phyloP scores from a whole-genome alignment of 2,113 vertebrate species.

The Motacilla tschutschensis region DNA sequence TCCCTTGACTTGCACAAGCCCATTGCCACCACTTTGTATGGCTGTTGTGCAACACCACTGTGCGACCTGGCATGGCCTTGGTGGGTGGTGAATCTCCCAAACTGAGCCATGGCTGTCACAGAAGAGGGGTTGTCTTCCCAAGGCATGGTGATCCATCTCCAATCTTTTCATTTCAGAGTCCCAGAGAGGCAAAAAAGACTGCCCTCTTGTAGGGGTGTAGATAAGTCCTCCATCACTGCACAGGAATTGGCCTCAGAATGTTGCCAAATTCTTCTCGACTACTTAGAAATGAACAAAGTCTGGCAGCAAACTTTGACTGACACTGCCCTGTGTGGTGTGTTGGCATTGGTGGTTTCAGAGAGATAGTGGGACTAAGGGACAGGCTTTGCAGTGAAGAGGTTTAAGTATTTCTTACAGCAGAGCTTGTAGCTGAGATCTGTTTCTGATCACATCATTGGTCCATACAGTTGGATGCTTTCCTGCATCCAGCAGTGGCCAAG shows the following conservation, averaged over 20 bases:
- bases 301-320: neutral
- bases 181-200: neutral
- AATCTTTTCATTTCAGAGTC: neutral
- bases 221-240: fast-evolving
- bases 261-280: neutral
- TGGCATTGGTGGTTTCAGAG: neutral
- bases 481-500: neutral
- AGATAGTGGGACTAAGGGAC: neutral
- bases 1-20: neutral
- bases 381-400: neutral
- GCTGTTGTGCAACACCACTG: fast-evolving
- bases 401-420: neutral
- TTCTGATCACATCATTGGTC: neutral
- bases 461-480: slow-evolving; percentile 1
- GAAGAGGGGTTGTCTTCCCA: neutral
- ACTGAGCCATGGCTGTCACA: neutral
- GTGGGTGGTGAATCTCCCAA: neutral
- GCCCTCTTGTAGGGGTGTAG: neutral
- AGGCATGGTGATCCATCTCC: neutral
- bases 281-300: neutral
- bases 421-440: neutral
- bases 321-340: neutral
- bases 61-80: neutral
- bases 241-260: neutral
- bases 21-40: fast-evolving